These are phyloP conservation scores for Ennomos erosarius DNA, from an alignment of 2,888 invertebrate species.

Conservation along the genomic window DNA sequence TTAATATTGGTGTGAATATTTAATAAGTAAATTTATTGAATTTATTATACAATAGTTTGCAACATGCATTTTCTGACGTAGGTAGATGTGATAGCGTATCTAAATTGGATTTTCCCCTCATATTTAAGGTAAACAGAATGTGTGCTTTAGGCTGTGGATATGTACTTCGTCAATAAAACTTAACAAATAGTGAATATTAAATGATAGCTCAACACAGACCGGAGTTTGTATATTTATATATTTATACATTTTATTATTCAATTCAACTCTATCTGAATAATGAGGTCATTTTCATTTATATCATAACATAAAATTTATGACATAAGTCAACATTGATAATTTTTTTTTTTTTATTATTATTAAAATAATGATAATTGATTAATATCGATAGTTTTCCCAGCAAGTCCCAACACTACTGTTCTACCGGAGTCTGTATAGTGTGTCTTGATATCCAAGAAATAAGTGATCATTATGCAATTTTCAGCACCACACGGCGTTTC, in stretches of 20 bases:
- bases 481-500: constrained; percentile 54
- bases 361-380: too few species aligned
- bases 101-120: constrained; percentile 33
- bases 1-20: too few species aligned
- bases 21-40: too few species aligned
- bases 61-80: background rate
- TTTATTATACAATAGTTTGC: background rate
- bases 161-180: constrained; percentile 35
- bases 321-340: too few species aligned
- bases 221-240: too few species aligned
- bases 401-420: constrained; percentile 31
- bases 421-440: constrained; percentile 47
- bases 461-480: constrained; percentile 79
- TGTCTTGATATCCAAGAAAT: constrained; percentile 65
- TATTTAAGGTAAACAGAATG: constrained; percentile 23
- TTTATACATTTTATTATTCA: too few species aligned
- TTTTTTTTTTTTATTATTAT: too few species aligned
- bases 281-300: too few species aligned
- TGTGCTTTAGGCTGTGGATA: constrained; percentile 25
- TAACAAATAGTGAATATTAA: constrained; percentile 11
- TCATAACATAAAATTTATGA: too few species aligned
- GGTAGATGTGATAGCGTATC: constrained; percentile 9
- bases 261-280: too few species aligned
- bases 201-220: too few species aligned
- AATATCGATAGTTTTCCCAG: constrained; percentile 7